A percentile compares a stretch with the other conserved stretches of the same genome.
These are phyloP conservation scores for Theretra japonica DNA, from an alignment of 2,888 invertebrate species.

Conservation along the genomic window DNA sequence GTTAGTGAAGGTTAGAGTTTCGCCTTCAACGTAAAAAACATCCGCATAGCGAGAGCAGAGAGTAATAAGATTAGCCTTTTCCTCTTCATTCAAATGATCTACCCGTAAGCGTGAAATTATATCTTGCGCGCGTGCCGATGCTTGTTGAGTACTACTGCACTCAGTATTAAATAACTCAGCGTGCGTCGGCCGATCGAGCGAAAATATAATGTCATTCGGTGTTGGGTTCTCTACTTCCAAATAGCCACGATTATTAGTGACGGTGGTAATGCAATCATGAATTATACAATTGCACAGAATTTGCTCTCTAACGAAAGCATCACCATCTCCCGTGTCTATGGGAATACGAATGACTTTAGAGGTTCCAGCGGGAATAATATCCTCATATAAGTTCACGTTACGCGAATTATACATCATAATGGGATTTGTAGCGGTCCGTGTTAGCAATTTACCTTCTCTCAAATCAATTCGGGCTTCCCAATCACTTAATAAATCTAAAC, in stretches of 20 bases:
- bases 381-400: conserved; percentile 43
- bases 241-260: conserved; percentile 40
- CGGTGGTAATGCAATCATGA: conserved; percentile 41
- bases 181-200: conserved; percentile 37
- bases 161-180: conserved; percentile 41
- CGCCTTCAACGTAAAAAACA: conserved; percentile 40
- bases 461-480: conserved; percentile 43
- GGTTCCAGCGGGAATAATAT: conserved; percentile 41
- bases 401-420: conserved; percentile 40
- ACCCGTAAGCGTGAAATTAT: conserved; percentile 45
- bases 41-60: conserved; percentile 40
- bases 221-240: conserved; percentile 42
- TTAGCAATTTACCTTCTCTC: conserved; percentile 37
- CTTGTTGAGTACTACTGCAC: conserved; percentile 35
- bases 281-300: conserved; percentile 42
- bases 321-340: conserved; percentile 38
- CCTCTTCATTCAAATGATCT: conserved; percentile 47
- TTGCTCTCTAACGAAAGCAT: conserved; percentile 39
- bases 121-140: conserved; percentile 33
- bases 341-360: conserved; percentile 42
- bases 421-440: conserved; percentile 34
- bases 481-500: conserved; percentile 41
- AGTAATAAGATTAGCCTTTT: conserved; percentile 40
- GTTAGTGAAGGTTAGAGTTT: conserved; percentile 36
- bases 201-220: conserved; percentile 41